Evolutionary conservation across 2,797 vertebrate genomes (phyloP).

Genomic region (Neomorphus geoffroyi): DNA sequence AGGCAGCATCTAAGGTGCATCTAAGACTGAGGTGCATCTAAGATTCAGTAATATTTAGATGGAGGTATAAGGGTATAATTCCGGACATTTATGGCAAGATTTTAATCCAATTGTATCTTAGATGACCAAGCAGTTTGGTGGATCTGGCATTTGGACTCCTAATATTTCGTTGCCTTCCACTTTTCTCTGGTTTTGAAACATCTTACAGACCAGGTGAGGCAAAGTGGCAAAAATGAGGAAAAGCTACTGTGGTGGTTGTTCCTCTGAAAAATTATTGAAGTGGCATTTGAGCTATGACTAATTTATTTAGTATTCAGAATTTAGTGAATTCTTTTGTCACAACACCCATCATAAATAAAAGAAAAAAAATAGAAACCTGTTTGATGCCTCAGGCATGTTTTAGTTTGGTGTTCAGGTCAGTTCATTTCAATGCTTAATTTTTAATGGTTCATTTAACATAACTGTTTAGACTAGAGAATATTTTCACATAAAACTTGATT

Average conservation of each 20-base stretch:
- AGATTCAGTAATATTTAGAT: not conserved
- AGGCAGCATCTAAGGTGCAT: too few species aligned
- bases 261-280: conserved; percentile 64
- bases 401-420: conserved; percentile 74
- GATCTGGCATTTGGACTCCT: not conserved
- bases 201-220: conserved; percentile 29
- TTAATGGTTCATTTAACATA: conserved; percentile 74
- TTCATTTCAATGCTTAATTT: conserved; percentile 78
- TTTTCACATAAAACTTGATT: conserved; percentile 64
- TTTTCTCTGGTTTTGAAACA: not conserved
- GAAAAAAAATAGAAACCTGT: conserved; percentile 71
- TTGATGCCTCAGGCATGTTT: conserved; percentile 74
- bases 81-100: not conserved
- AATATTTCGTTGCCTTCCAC: not conserved
- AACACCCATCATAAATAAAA: conserved; percentile 72
- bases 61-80: not conserved
- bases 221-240: conserved; percentile 25
- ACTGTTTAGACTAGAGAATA: conserved; percentile 71
- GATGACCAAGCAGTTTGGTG: not conserved
- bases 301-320: conserved; percentile 78
- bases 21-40: not conserved
- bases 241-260: not conserved
- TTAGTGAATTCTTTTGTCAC: conserved; percentile 71
- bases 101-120: not conserved
- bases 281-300: conserved; percentile 71